Conservation (phyloP, 1,140 invertebrate species). For the Cydia fagiglandana region DNA sequence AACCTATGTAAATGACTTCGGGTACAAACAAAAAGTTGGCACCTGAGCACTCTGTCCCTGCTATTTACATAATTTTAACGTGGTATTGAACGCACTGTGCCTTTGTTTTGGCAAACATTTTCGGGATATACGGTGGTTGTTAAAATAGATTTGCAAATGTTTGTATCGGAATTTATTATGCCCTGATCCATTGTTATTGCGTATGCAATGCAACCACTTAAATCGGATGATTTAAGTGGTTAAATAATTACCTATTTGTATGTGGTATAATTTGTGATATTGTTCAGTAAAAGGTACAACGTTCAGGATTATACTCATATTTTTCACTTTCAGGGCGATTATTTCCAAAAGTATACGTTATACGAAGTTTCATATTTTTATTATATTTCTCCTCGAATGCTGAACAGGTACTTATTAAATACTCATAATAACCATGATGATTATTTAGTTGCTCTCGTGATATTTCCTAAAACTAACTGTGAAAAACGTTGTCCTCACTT, state of each 20-base stretch:
- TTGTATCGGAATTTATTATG: not conserved
- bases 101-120: not conserved
- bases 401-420: too few relatives aligned
- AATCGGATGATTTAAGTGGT: not conserved
- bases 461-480: too few relatives aligned
- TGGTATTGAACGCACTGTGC: not conserved
- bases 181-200: not conserved
- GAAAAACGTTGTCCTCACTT: too few relatives aligned
- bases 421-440: too few relatives aligned
- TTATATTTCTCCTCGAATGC: too few relatives aligned
- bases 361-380: too few relatives aligned
- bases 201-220: not conserved
- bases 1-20: conserved; percentile 4
- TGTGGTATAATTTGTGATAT: too few relatives aligned
- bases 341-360: too few relatives aligned
- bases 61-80: conserved; percentile 21
- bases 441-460: too few relatives aligned
- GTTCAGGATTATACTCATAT: too few relatives aligned
- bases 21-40: conserved; percentile 8
- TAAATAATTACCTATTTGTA: not conserved
- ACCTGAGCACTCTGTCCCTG: not conserved
- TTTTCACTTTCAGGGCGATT: too few relatives aligned
- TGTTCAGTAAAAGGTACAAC: too few relatives aligned
- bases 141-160: conserved; percentile 12
- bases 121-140: not conserved